These are phyloP conservation scores for Cairina moschata DNA, from an alignment of 2,113 vertebrate genomes.

Conservation along the genomic window DNA sequence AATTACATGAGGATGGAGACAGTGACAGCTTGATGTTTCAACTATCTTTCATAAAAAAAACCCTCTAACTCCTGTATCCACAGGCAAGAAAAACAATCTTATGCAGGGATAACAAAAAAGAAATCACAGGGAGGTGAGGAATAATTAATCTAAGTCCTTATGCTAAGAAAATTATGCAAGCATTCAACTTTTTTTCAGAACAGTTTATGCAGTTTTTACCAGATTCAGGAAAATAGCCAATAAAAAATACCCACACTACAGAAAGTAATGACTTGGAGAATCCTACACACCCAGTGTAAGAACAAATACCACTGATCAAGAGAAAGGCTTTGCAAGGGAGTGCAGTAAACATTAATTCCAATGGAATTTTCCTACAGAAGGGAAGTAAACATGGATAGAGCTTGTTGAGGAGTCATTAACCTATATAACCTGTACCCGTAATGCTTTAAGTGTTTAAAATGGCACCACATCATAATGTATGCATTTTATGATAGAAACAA, in stretches of 20 bases:
- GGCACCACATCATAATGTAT: neutral
- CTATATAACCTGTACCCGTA: neutral
- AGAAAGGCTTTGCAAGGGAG: neutral
- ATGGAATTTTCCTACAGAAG: neutral
- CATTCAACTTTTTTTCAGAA: neutral
- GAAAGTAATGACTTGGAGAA: neutral
- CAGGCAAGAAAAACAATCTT: neutral
- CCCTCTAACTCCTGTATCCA: neutral
- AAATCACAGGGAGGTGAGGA: neutral
- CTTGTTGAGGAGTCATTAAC: rapidly evolving
- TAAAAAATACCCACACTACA: neutral
- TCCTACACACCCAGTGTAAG: neutral
- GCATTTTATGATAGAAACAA: neutral
- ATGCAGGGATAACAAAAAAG: rapidly evolving
- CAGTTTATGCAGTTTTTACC: neutral
- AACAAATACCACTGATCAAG: neutral
- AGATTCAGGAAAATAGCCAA: neutral
- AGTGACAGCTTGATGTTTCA: neutral
- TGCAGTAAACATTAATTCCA: neutral
- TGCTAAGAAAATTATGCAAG: neutral
- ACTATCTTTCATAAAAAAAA: neutral
- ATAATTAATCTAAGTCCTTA: neutral
- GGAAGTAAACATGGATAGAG: neutral
- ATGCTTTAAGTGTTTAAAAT: neutral
- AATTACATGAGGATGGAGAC: neutral